Evolutionary conservation across 2,113 vertebrate species (phyloP), one percentile per base, ranked within the genome.

Genomic region (Peromyscus maniculatus): DNA sequence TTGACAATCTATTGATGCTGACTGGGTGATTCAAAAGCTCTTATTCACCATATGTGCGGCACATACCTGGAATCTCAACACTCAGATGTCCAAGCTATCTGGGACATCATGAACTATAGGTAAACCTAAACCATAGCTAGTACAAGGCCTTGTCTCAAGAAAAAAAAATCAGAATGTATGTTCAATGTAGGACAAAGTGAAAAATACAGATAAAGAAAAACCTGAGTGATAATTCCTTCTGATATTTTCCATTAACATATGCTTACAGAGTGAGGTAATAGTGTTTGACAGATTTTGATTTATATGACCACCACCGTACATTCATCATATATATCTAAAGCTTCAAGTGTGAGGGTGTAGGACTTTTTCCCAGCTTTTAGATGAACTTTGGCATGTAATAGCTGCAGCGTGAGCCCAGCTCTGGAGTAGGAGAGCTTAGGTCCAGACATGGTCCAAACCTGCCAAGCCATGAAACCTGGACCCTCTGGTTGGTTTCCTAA

Each of bases 401-500:
- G 71, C 19, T 71, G 19, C 75, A 55, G 86, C 52, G 57, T 19
- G 43, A 89, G 71, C 69, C 33, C 1, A 31, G 77, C 21, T 24
- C 12, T 52, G 2, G 28, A 33, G 43, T 88, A 39, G 39, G 39
- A 88, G 57, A 86, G 24, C n/a, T 91, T 24, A 33, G 67, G 89
- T 83, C 91, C 33, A 90, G 57, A 91, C 1, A 1, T n/a, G 22
- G 55, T 91, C 82, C 71, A 78, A 95, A 89, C 92, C 87, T 31
- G 77, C 46, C 46, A 33, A 91, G 46, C 19, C 16, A 39, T 16
- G 46, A 62, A 92, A 89, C 83, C 78, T 71, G 89, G 93, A 92
- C 75, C n/a, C 59, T 96, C 64, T 66, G 59, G 92, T 39, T 75
- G 39, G 88, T 96, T 97, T 91, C 95, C 83, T 79, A 93, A 93